Base-by-base conservation (phyloP, 1,140 invertebrate genomes). In the Cryptotermes secundus region DNA sequence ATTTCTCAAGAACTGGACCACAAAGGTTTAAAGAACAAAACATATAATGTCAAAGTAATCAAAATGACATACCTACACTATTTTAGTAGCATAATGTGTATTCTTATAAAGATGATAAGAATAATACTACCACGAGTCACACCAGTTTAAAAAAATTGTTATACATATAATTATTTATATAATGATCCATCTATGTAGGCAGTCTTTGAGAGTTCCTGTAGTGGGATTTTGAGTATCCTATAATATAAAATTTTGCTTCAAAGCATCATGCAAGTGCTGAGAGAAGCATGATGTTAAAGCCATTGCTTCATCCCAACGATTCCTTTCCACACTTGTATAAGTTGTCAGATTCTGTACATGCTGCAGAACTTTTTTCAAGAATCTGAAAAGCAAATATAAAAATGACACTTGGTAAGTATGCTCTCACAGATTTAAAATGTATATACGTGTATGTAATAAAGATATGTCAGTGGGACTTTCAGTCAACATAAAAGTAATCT, bases 301-400 rank as follows among this genome's bases (percentile, higher is more conserved):
- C 16, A 42, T 26, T 34, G 38, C 81, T 38, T 79, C 53, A 83
- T 84, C 72, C 85, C 85, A 85, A 12, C 79, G 83, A 35, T 85
- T 85, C 34, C 45, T 85, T 31, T 83, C 59, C 14, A 26, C 10
- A 38, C 80, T 83, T 31, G 85, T 85, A 81, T 59, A 85, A 35
- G 83, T 79, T 36, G 49, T 79, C n/a, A 84, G n/a, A 31, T 83
- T 85, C 42, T 85, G 83, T 36, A 81, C 83, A 79, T 81, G 81
- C 19, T 85, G 38, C 35, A 85, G 81, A 12, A 85, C 49, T 12
- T 42, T 35, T 31, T 85, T 85, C 53, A 85, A 34, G 34, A 83
- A 79, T 38, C 82, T 85, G 81, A 7, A 83, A 83, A 72, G 19
- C 2, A 49, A 49, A 49, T 45, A 49, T 49, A 49, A 49, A 49